phyloP scores from a whole-genome alignment of 2,888 invertebrate genomes.

The Labia minor region DNA sequence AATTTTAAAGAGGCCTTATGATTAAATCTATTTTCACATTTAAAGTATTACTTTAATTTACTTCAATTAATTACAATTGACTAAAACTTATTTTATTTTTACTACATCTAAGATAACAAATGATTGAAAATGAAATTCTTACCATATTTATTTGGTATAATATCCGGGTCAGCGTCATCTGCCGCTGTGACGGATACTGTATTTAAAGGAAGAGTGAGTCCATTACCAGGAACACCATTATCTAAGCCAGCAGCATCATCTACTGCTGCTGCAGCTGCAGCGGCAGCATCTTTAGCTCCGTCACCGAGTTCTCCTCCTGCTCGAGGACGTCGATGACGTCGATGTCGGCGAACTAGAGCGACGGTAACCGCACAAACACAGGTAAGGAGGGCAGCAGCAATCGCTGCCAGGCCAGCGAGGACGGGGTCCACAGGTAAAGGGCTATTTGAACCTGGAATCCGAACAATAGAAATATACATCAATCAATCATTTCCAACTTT shows the following conservation, averaged over 20 bases:
- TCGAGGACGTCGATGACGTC: conserved; percentile 26
- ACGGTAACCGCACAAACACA: conserved; percentile 66
- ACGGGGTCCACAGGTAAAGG: conserved; percentile 61
- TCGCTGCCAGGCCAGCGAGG: conserved; percentile 62
- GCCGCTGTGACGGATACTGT: conserved; percentile 31
- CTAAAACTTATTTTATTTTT: no score
- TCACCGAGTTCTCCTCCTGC: conserved; percentile 35
- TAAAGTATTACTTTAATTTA: no score
- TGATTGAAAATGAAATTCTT: no score
- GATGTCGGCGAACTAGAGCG: conserved; percentile 51
- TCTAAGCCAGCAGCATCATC: conserved; percentile 37
- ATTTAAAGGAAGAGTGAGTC: conserved; percentile 24
- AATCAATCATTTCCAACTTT: no score
- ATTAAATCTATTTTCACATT: no score
- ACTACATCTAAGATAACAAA: no score
- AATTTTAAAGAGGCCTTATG: no score
- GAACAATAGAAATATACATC: no score
- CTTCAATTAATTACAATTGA: no score
- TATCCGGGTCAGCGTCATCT: conserved; percentile 71
- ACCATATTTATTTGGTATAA: conserved; percentile 82
- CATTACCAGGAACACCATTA: conserved; percentile 25
- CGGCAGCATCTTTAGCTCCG: conserved; percentile 35
- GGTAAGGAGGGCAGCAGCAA: conserved; percentile 62
- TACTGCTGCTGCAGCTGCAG: conserved; percentile 34
- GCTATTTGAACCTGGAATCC: conserved; percentile 46